phyloP scores from a whole-genome alignment of 1,140 invertebrate species.

The Bicyclus anynana region DNA sequence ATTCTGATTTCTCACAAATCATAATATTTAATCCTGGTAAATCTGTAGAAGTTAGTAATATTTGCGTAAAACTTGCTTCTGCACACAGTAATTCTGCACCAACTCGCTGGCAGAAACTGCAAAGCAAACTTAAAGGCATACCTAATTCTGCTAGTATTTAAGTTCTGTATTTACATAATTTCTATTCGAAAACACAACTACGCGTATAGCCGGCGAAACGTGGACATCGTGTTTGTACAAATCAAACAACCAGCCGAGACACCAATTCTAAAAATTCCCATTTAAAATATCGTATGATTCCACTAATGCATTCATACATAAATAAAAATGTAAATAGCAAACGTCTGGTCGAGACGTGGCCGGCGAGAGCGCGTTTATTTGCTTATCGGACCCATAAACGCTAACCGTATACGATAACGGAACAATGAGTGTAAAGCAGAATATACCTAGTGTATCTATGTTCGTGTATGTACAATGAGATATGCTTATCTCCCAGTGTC shows the following conservation, averaged over 20 bases:
- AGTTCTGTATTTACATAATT: background rate
- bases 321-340: constrained; percentile 28
- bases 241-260: background rate
- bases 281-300: constrained; percentile 14
- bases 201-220: background rate
- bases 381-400: constrained; percentile 67
- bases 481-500: constrained; percentile 66
- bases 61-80: too few relatives aligned
- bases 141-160: background rate
- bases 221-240: constrained; percentile 10
- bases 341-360: constrained; percentile 25
- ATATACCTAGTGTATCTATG: constrained; percentile 50
- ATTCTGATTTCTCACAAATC: too few relatives aligned
- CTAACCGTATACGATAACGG: constrained; percentile 67
- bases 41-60: too few relatives aligned
- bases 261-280: background rate
- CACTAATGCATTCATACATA: constrained; percentile 21
- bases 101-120: background rate
- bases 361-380: constrained; percentile 50
- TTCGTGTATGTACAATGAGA: constrained; percentile 61
- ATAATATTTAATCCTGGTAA: too few relatives aligned
- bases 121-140: background rate
- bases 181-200: background rate
- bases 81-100: too few relatives aligned
- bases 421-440: constrained; percentile 66